Evolutionary conservation across 1,140 invertebrate species (phyloP), one percentile per base, ranked within the genome.

Genomic region (Penaeus chinensis): DNA sequence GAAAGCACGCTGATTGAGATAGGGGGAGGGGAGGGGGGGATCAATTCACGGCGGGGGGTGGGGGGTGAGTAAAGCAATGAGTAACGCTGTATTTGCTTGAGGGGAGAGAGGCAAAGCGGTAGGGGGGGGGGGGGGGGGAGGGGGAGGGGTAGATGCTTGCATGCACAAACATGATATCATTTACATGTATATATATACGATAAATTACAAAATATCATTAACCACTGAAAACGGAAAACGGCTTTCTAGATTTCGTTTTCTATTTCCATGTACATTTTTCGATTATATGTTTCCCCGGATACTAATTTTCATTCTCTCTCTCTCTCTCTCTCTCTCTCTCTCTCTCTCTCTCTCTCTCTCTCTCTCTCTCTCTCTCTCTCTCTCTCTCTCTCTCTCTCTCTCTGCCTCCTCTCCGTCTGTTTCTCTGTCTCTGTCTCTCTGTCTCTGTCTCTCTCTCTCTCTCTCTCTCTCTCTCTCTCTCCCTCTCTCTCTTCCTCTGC

Each of bases 401-500:
- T 78, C 27, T 37, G 11, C 24, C 7, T 78, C 76, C 42, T 42
- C 37, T 42, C 37, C 13, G 71, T 76, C 18, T 76, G 8, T 76
- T 0, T 76, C 0, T 32, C 24, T 32, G 71, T 42, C 37, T 42
- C 37, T 42, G 37, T 42, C 4, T 42, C 4, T 42, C 37, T 42
- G 37, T 42, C 37, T 42, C 37, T 42, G 37, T 42, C 37, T 24
- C n/a, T 24, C 3, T 20, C 22, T 24, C 4, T 37, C n/a, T 24
- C 3, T 24, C 20, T 24, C 19, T 78, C 76, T 78, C 76, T 78
- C 76, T 78, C 76, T 78, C 76, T 78, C 76, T 78, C 76, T 78
- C 76, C 47, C 76, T 78, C 76, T 78, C 76, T 37, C 76, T 32
- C 76, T 5, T 27, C 2, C 76, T 32, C 76, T 32, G 11, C 10